phyloP scores from a whole-genome alignment of 2,113 vertebrate genomes.

The Cinclus cinclus region DNA sequence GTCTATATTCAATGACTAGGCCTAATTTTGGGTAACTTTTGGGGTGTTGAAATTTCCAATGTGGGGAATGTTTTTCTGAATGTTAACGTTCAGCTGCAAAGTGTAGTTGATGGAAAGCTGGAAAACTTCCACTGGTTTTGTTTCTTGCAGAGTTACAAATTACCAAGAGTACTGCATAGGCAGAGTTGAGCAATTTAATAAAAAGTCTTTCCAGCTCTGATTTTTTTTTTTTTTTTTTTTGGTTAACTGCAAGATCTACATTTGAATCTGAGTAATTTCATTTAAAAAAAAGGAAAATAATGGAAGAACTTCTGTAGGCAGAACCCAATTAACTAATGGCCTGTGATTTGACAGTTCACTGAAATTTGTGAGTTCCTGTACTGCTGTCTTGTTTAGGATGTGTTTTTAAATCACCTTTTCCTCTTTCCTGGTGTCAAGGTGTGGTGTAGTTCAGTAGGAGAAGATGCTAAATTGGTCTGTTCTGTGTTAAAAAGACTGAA shows the following conservation, averaged over 20 bases:
- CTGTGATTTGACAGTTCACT: neutral
- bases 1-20: neutral
- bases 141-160: neutral
- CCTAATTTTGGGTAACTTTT: neutral
- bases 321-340: neutral
- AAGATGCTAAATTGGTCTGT: neutral
- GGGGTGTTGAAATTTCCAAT: neutral
- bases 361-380: neutral
- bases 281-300: neutral
- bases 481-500: neutral
- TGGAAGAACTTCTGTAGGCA: neutral
- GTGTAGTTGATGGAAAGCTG: neutral
- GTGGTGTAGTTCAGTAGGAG: neutral
- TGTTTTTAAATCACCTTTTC: slow-evolving; percentile 5
- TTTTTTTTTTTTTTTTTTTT: neutral
- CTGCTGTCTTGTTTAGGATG: neutral
- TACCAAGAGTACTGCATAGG: neutral
- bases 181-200: neutral
- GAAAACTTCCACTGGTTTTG: neutral
- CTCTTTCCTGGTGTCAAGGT: neutral
- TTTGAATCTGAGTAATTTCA: neutral
- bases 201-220: neutral
- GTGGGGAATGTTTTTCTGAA: neutral
- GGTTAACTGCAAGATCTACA: neutral
- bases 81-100: neutral